Percentiles rank a stretch among this genome's conserved stretches.
Evolutionary conservation across 1,140 invertebrate species (phyloP).

Genomic region (Stegodyphus mimosarum): DNA sequence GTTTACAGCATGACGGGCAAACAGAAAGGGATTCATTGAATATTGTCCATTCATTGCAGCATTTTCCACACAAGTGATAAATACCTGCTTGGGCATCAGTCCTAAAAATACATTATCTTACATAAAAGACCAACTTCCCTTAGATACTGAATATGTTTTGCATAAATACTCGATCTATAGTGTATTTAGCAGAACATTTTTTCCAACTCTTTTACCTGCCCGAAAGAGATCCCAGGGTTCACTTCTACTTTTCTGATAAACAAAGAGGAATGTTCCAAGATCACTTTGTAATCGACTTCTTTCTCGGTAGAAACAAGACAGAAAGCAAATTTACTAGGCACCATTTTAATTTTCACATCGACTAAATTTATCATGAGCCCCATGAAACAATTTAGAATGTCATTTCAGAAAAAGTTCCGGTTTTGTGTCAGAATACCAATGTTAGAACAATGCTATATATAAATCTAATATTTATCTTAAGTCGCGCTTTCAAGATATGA

Average conservation of each 20-base stretch:
- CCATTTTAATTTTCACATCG: slow-evolving; percentile 5
- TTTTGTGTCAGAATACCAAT: too few relatives aligned
- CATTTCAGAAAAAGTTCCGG: too few relatives aligned
- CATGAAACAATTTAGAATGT: too few relatives aligned
- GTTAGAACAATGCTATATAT: too few relatives aligned
- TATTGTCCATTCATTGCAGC: too few relatives aligned
- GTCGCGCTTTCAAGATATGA: too few relatives aligned
- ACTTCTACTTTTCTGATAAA: slow-evolving; percentile 8
- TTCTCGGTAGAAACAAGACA: neutral
- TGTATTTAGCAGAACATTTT: slow-evolving; percentile 6
- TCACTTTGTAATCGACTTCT: neutral
- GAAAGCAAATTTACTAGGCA: neutral
- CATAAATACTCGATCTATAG: slow-evolving; percentile 15
- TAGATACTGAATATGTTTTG: slow-evolving; percentile 9
- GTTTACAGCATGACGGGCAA: neutral
- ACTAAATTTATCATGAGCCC: slow-evolving; percentile 6
- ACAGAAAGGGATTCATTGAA: slow-evolving; percentile 7
- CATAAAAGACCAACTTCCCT: slow-evolving; percentile 3
- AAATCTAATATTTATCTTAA: too few relatives aligned
- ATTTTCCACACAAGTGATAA: slow-evolving; percentile 1
- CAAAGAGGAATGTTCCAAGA: neutral
- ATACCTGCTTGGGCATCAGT: neutral
- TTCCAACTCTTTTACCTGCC: slow-evolving; percentile 3
- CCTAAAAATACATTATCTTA: slow-evolving; percentile 38
- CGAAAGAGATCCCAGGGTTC: slow-evolving; percentile 3